Evolutionary conservation across 2,888 invertebrate genomes (phyloP).

Genomic region (Tillus elongatus): DNA sequence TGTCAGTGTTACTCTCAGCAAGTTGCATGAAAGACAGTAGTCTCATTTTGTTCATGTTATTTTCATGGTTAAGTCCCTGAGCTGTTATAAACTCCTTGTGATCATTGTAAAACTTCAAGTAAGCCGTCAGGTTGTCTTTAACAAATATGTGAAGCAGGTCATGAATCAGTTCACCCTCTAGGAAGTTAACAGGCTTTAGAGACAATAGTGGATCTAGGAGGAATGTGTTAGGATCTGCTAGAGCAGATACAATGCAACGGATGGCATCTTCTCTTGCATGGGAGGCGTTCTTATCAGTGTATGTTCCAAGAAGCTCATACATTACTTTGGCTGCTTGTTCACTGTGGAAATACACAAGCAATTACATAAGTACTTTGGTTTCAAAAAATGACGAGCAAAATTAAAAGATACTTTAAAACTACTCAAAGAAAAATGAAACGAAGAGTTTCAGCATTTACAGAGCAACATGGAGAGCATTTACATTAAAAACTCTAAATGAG

Average conservation of each 20-base stretch:
- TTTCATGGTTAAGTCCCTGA: constrained; percentile 81
- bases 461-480: too few species aligned
- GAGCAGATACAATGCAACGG: constrained; percentile 88
- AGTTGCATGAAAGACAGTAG: constrained; percentile 95
- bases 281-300: constrained; percentile 94
- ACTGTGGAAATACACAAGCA: constrained; percentile 43
- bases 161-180: constrained; percentile 92
- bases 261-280: constrained; percentile 95
- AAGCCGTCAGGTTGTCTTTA: constrained; percentile 85
- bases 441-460: too few species aligned
- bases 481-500: too few species aligned
- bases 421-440: too few species aligned
- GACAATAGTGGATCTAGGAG: constrained; percentile 88
- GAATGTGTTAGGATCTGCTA: constrained; percentile 93
- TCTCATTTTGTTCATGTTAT: constrained; percentile 94
- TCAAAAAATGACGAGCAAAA: too few species aligned
- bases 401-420: too few species aligned
- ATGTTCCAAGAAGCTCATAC: constrained; percentile 93
- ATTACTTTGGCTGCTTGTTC: constrained; percentile 92
- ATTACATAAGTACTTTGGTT: neutral
- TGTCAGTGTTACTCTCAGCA: constrained; percentile 87
- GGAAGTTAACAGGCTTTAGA: constrained; percentile 87
- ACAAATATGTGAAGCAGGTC: constrained; percentile 92
- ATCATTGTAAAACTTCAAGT: constrained; percentile 83
- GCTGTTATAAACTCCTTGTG: constrained; percentile 85